A percentile compares a stretch with the other conserved stretches of the same genome.
These are phyloP conservation scores for Lagocephalus sceleratus DNA, from an alignment of 2,797 vertebrate species.

Conservation along the genomic window DNA sequence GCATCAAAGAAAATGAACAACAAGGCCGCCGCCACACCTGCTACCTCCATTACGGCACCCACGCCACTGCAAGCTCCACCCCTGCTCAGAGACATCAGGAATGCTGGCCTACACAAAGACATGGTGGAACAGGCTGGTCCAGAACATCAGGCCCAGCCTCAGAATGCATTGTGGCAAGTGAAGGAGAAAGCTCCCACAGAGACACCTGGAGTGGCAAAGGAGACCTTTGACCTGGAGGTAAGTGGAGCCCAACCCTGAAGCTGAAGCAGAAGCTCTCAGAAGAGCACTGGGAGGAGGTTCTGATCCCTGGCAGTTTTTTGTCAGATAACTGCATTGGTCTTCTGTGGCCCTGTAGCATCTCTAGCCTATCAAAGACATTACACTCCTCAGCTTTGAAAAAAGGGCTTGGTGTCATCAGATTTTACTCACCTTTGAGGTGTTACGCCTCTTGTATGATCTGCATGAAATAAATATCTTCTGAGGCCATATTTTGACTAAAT, in stretches of 20 bases:
- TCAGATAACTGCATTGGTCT: too few species aligned
- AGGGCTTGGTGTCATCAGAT: too few species aligned
- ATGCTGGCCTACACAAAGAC: constrained; percentile 24
- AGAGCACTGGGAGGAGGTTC: too few species aligned
- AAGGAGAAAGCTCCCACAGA: constrained; percentile 27
- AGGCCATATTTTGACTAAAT: too few species aligned
- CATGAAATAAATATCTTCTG: too few species aligned
- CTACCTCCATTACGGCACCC: not conserved
- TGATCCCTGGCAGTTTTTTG: too few species aligned
- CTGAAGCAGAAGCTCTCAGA: too few species aligned
- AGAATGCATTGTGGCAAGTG: not conserved
- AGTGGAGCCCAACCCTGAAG: constrained; percentile 4
- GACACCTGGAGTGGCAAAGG: constrained; percentile 40
- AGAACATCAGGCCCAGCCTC: constrained; percentile 6
- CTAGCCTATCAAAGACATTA: too few species aligned
- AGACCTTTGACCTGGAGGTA: constrained; percentile 85
- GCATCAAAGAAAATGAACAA: constrained; percentile 64
- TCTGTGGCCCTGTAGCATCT: too few species aligned
- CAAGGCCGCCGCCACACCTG: not conserved
- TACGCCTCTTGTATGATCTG: too few species aligned
- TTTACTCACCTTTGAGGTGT: too few species aligned
- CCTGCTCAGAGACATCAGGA: constrained; percentile 27
- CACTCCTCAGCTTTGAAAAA: too few species aligned
- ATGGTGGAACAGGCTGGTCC: constrained; percentile 27
- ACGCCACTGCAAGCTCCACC: constrained; percentile 1